Conservation (phyloP, 2,888 invertebrate genomes). For the Cataglyphis altisquamis region DNA sequence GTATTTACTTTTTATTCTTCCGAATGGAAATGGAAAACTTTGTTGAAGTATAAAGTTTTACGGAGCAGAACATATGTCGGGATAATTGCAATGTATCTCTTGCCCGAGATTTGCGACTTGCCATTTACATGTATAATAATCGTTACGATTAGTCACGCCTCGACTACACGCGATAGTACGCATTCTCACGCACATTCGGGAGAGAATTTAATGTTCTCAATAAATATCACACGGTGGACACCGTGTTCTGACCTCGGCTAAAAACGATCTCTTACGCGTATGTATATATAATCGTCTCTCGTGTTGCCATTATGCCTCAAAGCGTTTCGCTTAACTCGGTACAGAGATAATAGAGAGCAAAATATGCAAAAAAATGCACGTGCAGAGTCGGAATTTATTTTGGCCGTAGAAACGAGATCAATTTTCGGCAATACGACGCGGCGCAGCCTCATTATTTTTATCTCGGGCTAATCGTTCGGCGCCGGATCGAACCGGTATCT, state of each 20-base stretch:
- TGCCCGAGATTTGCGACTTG: neutral
- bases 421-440: slow-evolving; percentile 5
- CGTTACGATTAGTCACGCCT: neutral
- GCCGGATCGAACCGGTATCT: slow-evolving; percentile 20
- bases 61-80: slow-evolving; percentile 1
- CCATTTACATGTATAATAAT: neutral
- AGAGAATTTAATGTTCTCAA: neutral
- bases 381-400: no score
- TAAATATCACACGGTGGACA: neutral
- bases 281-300: neutral
- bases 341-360: neutral
- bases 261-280: neutral
- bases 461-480: slow-evolving; percentile 25
- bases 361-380: neutral
- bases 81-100: neutral
- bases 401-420: neutral
- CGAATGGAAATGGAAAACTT: no score
- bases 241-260: neutral
- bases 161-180: neutral
- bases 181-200: neutral
- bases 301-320: neutral
- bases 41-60: no score
- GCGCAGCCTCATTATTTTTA: slow-evolving; percentile 33
- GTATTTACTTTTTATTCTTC: neutral
- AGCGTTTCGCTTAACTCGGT: neutral